Evolutionary conservation across 2,797 vertebrate genomes (phyloP), one percentile per base, ranked within the genome.

Genomic region (Gymnoscopelus braueri): DNA sequence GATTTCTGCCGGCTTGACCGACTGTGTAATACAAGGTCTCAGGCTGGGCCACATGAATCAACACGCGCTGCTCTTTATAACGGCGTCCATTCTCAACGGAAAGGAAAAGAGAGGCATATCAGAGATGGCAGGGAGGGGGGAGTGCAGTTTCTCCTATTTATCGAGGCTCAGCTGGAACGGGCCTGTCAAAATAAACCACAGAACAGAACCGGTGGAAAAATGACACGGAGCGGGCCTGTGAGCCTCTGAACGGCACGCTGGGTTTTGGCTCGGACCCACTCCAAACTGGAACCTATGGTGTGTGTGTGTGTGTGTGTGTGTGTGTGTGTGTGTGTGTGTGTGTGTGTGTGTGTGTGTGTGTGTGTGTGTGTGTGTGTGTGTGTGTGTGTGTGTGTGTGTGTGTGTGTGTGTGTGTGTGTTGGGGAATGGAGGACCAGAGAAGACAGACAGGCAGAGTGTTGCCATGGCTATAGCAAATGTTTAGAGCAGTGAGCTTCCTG

Each of bases 141-240:
- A 66, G 15, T 51, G 56, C 63, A 62, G 26, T 67, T 54, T 52
- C 29, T 26, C 9, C 56, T 77, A 71, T 83, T 87, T 80, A 84
- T 81, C 32, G 65, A 88, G 78, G 73, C 73, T 68, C 68, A 71
- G 79, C 83, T 87, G 81, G 83, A 89, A 77, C 60, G 68, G 39
- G 84, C 83, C 84, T 85, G 87, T 84, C 82, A 88, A 91, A 92
- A 90, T 84, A 91, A 72, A 84, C 82, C 78, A 79, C 54, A 74
- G 79, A 88, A 89, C 39, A 44, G 39, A 85, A 78, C 72, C 79
- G 59, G 74, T 82, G 88, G 83, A 87, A 91, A 85, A 88, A 91
- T 86, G 81, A 90, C 84, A 89, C 81, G 88, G 82, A 44, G 39
- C 8, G 2, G 70, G 66, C 79, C 76, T 70, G 69, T 35, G 32